phyloP scores from a whole-genome alignment of 1,140 invertebrate species.

The Drosophila ambigua region DNA sequence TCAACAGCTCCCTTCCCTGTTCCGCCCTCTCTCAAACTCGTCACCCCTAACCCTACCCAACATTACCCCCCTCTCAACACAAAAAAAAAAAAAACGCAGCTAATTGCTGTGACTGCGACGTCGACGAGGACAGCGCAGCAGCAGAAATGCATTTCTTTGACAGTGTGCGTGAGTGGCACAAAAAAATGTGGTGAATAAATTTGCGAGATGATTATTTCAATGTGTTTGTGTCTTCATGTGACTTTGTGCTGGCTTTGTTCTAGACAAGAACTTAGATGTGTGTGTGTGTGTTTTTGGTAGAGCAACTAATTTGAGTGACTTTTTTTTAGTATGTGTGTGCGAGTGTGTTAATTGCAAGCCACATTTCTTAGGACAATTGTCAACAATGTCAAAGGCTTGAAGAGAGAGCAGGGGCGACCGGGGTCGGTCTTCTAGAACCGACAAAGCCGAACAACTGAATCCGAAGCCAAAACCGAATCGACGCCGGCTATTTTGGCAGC shows the following conservation, averaged over 20 bases:
- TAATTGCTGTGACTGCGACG: slow-evolving; percentile 68
- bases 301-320: slow-evolving; percentile 50
- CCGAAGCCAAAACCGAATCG: slow-evolving; percentile 3
- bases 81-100: slow-evolving; percentile 48
- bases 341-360: slow-evolving; percentile 59
- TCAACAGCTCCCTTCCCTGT: too few relatives aligned
- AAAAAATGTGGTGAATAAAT: slow-evolving; percentile 76
- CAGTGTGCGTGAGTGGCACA: slow-evolving; percentile 50
- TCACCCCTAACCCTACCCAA: slow-evolving; percentile 3
- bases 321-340: slow-evolving; percentile 33
- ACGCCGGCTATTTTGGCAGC: slow-evolving; percentile 74
- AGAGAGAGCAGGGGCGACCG: slow-evolving; percentile 6
- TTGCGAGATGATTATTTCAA: slow-evolving; percentile 46
- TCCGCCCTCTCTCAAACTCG: too few relatives aligned
- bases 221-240: slow-evolving; percentile 25
- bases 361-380: slow-evolving; percentile 62
- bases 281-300: slow-evolving; percentile 33
- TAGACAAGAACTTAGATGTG: slow-evolving; percentile 20
- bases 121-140: slow-evolving; percentile 63
- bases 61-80: background rate
- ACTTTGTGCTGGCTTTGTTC: slow-evolving; percentile 47
- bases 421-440: slow-evolving; percentile 3
- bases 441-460: background rate
- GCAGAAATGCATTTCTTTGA: slow-evolving; percentile 56
- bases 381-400: slow-evolving; percentile 55